These are phyloP conservation scores for Rhagium mordax DNA, from an alignment of 2,888 invertebrate species.

Conservation along the genomic window DNA sequence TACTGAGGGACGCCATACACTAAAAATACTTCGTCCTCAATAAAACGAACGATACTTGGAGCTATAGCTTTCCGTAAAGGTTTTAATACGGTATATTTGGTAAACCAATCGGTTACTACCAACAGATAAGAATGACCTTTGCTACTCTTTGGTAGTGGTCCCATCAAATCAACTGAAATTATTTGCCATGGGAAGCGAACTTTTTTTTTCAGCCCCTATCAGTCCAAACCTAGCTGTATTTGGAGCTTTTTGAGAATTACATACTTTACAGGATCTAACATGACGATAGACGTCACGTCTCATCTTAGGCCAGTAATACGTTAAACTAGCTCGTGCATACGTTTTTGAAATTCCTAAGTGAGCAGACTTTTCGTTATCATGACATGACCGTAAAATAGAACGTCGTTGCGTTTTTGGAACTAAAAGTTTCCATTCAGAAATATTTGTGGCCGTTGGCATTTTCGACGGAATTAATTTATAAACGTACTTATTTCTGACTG, in stretches of 20 bases:
- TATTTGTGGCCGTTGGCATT: background rate
- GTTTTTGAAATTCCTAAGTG: background rate
- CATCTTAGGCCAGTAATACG: conserved; percentile 12
- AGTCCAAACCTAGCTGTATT: background rate
- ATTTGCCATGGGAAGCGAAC: background rate
- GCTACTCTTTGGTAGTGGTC: background rate
- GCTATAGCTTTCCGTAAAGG: background rate
- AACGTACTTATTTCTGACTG: background rate
- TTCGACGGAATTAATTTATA: background rate
- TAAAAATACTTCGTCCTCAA: background rate
- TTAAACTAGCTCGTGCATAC: background rate
- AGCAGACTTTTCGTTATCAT: background rate
- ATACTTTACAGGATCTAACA: background rate
- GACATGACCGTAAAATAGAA: background rate
- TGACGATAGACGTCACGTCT: background rate
- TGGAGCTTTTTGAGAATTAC: background rate
- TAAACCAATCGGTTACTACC: background rate
- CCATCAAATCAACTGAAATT: background rate
- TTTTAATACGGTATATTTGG: background rate
- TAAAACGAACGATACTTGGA: background rate
- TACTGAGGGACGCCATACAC: conserved; percentile 29
- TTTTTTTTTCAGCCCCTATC: background rate
- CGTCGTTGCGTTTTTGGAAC: background rate
- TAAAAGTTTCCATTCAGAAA: conserved; percentile 3
- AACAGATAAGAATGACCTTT: background rate